phyloP scores from a whole-genome alignment of 2,797 vertebrate species.

The Leucoraja ocellata region DNA sequence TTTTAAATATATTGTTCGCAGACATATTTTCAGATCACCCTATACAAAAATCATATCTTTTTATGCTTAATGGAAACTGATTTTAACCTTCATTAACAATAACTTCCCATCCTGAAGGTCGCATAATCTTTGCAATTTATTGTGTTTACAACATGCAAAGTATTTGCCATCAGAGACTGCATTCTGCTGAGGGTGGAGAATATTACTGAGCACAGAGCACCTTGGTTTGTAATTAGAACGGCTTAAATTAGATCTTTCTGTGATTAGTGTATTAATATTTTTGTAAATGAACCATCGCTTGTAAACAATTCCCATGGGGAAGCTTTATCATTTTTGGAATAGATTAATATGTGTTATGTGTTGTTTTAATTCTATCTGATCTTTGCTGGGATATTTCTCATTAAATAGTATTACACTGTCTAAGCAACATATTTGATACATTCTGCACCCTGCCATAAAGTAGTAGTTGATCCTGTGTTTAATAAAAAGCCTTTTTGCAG shows the following conservation, averaged over 20 bases:
- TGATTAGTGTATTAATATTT: not conserved
- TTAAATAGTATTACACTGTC: not conserved
- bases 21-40: too few species aligned
- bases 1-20: not conserved
- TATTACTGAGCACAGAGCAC: not conserved
- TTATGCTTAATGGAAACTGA: not conserved
- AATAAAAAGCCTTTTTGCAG: conserved; percentile 5
- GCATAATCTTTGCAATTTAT: not conserved
- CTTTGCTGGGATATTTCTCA: conserved; percentile 19
- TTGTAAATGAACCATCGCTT: not conserved
- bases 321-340: not conserved
- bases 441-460: not conserved
- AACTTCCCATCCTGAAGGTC: not conserved
- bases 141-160: not conserved
- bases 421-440: not conserved
- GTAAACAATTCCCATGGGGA: not conserved
- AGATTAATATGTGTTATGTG: not conserved
- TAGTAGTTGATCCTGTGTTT: not conserved
- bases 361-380: not conserved
- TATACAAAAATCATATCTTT: not conserved
- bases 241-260: conserved; percentile 4
- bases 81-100: not conserved
- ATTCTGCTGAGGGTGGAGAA: not conserved
- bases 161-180: not conserved
- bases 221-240: not conserved